Evolutionary conservation across 2,888 invertebrate species (phyloP), one percentile per base, ranked within the genome.

Genomic region (Ctenicera cuprea): DNA sequence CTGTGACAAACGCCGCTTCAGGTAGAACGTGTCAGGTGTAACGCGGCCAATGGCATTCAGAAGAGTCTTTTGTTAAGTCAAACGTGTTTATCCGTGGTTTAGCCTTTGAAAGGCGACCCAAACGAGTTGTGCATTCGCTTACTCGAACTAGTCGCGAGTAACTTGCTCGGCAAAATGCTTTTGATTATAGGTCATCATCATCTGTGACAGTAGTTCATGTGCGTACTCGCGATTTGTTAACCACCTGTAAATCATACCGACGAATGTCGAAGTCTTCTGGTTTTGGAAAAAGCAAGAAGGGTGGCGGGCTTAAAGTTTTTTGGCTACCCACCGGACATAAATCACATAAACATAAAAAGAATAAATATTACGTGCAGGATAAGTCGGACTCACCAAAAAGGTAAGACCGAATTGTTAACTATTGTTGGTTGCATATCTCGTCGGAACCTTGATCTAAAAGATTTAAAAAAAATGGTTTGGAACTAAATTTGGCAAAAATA

Each of bases 281-380:
- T 59, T 76, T 75, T 50, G 72, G 74, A 16, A 73, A 72, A 50
- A 45, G 57, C 30, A 71, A 76, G 30, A 77, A 77, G 50, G 59
- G 71, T 14, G 76, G 75, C 22, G 71, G 74, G 22, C 65, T 77
- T 3, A 52, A 64, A 45, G 38, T 78, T 3, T 63, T 77, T 26
- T 78, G 78, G 78, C 63, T 77, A n/a, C 78, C 78, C 20, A 69
- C 68, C 11, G 69, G 74, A 30, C 75, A 68, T 38, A 59, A 59
- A 12, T 16, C 16, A 0, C 48, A 78, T 38, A 73, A 73, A 38
- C 71, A 77, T 18, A 72, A 78, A 18, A 71, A 71, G 30, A 72
- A 77, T 18, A 76, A 76, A 63, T 76, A 76, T 48, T 76, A 76
- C 63, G 45, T 65, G 37, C 61, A 64, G 5, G 62, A 73, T 37